phyloP scores from a whole-genome alignment of 2,113 vertebrate species.

The Callithrix jacchus region DNA sequence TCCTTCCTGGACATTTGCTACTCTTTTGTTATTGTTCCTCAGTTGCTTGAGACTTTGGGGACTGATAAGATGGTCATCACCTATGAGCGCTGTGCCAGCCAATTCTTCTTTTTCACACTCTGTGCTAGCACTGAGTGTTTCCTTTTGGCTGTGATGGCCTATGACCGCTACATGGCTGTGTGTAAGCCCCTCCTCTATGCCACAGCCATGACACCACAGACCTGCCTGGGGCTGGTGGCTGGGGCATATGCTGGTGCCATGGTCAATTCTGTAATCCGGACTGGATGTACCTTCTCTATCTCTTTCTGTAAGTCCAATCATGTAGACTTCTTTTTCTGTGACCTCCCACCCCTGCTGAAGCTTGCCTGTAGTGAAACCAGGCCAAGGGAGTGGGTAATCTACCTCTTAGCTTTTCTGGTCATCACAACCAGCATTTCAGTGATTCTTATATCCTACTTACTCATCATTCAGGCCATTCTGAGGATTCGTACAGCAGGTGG shows the following conservation, averaged over 20 bases:
- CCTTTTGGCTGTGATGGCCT: conserved; percentile 64
- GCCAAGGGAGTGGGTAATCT: conserved; percentile 49
- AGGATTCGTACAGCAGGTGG: conserved; percentile 61
- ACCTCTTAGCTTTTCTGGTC: conserved; percentile 60
- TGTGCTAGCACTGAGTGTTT: conserved; percentile 57
- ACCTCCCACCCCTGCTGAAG: conserved; percentile 72
- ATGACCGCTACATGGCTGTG: conserved; percentile 59
- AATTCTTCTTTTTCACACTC: conserved; percentile 71
- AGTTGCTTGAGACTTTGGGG: conserved; percentile 55
- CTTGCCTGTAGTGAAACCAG: conserved; percentile 66
- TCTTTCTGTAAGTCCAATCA: conserved; percentile 68
- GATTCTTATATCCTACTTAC: conserved; percentile 68
- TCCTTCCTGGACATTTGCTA: conserved; percentile 71
- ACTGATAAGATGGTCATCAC: neutral
- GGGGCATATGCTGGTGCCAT: conserved; percentile 48
- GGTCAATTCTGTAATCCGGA: conserved; percentile 58
- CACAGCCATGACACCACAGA: conserved; percentile 21
- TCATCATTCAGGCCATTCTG: conserved; percentile 68
- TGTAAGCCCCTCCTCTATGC: conserved; percentile 62
- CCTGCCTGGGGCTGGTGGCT: conserved; percentile 26
- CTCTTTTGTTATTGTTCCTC: conserved; percentile 65
- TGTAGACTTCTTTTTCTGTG: conserved; percentile 74
- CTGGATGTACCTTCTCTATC: conserved; percentile 53
- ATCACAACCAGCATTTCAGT: conserved; percentile 54
- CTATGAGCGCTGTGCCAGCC: conserved; percentile 45